Evolutionary conservation across 2,113 vertebrate species (phyloP).

Genomic region (Myotis davidii): DNA sequence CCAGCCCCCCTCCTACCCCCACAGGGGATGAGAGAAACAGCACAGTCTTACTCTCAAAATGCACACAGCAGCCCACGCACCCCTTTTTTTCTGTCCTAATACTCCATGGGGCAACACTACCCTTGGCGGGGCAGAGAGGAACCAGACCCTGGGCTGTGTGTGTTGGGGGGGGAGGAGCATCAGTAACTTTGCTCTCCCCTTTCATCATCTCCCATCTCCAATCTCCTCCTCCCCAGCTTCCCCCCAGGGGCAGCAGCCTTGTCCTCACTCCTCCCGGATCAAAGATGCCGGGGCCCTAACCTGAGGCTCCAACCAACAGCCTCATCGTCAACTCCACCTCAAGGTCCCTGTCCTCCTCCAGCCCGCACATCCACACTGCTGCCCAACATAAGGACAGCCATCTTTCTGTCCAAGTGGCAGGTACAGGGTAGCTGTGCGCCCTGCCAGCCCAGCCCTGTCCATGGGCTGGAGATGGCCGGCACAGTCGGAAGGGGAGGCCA

Average conservation of each 20-base stretch:
- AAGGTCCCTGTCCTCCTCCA: neutral
- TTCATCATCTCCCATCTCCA: neutral
- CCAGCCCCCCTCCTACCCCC: neutral
- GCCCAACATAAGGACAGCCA: neutral
- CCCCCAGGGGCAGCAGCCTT: neutral
- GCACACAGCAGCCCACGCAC: neutral
- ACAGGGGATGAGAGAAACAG: neutral
- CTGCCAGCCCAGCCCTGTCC: neutral
- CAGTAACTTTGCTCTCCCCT: neutral
- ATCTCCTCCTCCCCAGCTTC: neutral
- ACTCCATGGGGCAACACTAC: neutral
- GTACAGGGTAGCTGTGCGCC: fast-evolving
- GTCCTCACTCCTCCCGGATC: neutral
- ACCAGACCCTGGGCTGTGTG: neutral
- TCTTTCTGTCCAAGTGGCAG: neutral
- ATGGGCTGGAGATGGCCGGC: neutral
- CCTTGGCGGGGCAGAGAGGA: neutral
- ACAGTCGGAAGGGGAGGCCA: neutral
- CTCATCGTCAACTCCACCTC: neutral
- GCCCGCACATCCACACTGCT: neutral
- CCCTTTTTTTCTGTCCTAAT: neutral
- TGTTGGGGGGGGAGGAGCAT: fast-evolving
- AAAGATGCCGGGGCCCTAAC: neutral
- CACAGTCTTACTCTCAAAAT: neutral
- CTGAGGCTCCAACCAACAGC: neutral